Percentiles rank a stretch among this genome's conserved stretches.
Conservation (phyloP, 2,888 invertebrate species). For the Eupsilia transversa region DNA sequence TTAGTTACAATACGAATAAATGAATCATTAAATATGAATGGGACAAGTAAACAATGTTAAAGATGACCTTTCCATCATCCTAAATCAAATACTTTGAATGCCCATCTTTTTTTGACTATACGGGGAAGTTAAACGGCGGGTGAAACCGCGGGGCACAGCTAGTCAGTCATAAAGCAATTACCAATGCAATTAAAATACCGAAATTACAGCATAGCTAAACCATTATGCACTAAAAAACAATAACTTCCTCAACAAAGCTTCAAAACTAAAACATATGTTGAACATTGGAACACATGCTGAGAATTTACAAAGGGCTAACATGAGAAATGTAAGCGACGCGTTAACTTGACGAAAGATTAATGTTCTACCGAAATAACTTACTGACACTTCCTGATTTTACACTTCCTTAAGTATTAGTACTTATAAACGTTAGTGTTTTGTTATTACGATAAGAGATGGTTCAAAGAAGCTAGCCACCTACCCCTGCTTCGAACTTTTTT, state of each 20-base stretch:
- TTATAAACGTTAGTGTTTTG: constrained; percentile 23
- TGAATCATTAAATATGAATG: background rate
- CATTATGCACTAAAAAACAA: constrained; percentile 32
- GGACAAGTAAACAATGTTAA: background rate
- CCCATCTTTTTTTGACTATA: background rate
- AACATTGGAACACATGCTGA: constrained; percentile 51
- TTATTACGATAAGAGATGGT: background rate
- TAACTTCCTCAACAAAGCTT: constrained; percentile 30
- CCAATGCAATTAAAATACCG: background rate
- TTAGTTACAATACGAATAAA: background rate
- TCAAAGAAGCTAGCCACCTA: no score
- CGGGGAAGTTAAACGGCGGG: background rate
- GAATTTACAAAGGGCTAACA: constrained; percentile 42
- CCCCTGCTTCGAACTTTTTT: no score
- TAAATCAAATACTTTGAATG: background rate
- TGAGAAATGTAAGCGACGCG: constrained; percentile 42
- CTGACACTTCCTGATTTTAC: constrained; percentile 64
- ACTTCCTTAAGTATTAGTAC: constrained; percentile 56
- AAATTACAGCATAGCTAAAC: background rate
- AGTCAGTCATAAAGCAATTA: background rate
- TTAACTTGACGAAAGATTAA: constrained; percentile 66
- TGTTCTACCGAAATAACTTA: constrained; percentile 61
- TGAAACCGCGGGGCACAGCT: background rate
- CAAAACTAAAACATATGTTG: constrained; percentile 50
- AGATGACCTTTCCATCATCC: constrained; percentile 2